Conservation (phyloP, 1,140 invertebrate species). For the Drosophila ohnishii region DNA sequence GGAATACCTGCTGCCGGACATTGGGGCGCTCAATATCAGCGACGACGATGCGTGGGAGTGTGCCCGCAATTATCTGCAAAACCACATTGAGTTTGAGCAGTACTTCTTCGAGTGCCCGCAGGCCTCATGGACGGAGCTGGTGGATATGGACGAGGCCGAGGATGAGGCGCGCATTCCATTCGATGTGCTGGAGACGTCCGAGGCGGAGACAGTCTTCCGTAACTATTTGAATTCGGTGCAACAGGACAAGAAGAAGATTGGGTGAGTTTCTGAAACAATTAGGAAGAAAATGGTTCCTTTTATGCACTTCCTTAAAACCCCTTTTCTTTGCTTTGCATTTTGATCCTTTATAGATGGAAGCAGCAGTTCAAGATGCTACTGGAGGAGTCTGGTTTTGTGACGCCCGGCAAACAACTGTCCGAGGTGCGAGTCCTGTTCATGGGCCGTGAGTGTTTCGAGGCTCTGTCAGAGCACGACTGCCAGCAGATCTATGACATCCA, state of each 20-base stretch:
- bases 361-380: slow-evolving; percentile 97
- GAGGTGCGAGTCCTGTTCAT: slow-evolving; percentile 97
- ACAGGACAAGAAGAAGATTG: slow-evolving; percentile 93
- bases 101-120: slow-evolving; percentile 94
- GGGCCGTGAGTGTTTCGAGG: slow-evolving; percentile 97
- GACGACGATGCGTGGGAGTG: slow-evolving; percentile 92
- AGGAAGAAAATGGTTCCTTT: background rate
- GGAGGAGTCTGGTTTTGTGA: slow-evolving; percentile 97
- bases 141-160: slow-evolving; percentile 86
- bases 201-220: slow-evolving; percentile 95
- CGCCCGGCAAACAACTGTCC: slow-evolving; percentile 94
- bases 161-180: slow-evolving; percentile 92
- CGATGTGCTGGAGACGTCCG: slow-evolving; percentile 94
- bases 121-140: slow-evolving; percentile 90
- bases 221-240: slow-evolving; percentile 95
- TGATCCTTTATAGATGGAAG: slow-evolving; percentile 87
- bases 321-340: no score
- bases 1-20: slow-evolving; percentile 92
- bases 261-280: slow-evolving; percentile 86
- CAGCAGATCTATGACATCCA: slow-evolving; percentile 97
- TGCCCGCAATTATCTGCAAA: slow-evolving; percentile 91
- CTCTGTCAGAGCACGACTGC: slow-evolving; percentile 94
- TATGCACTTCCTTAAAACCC: no score
- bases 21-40: slow-evolving; percentile 86
- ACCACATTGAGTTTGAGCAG: slow-evolving; percentile 94